Evolutionary conservation across 2,888 invertebrate species (phyloP).

Genomic region (Ectemnius lituratus): DNA sequence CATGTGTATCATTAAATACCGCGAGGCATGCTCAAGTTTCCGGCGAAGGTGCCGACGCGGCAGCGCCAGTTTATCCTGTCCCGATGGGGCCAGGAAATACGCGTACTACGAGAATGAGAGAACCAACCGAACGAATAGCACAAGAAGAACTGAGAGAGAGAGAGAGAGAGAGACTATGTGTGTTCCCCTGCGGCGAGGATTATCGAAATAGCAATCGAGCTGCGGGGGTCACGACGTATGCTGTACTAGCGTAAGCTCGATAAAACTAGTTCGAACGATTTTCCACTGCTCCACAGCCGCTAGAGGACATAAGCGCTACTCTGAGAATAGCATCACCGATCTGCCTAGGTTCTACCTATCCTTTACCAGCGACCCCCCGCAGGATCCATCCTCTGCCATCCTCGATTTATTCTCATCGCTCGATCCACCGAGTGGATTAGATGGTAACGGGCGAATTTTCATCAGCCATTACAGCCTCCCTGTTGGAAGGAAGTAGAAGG

Average conservation of each 20-base stretch:
- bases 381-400: background rate
- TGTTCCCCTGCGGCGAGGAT: slow-evolving; percentile 2
- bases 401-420: background rate
- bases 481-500: background rate
- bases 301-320: slow-evolving; percentile 28
- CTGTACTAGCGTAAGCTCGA: slow-evolving; percentile 37
- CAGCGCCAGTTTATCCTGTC: background rate
- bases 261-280: slow-evolving; percentile 64
- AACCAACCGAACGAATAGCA: too few relatives aligned
- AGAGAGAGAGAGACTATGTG: background rate
- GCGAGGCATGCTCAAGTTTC: background rate
- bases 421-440: background rate
- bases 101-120: background rate
- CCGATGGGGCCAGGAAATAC: background rate
- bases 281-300: slow-evolving; percentile 52
- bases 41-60: background rate
- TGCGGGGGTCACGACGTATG: slow-evolving; percentile 24
- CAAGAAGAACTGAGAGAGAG: too few relatives aligned
- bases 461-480: background rate
- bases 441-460: background rate
- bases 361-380: background rate
- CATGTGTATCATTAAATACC: background rate
- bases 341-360: background rate
- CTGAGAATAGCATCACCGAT: slow-evolving; percentile 2
- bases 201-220: slow-evolving; percentile 57